Percentiles rank a stretch among this genome's conserved stretches.
Conservation (phyloP, 2,888 invertebrate species). For the Parnassius orleans region DNA sequence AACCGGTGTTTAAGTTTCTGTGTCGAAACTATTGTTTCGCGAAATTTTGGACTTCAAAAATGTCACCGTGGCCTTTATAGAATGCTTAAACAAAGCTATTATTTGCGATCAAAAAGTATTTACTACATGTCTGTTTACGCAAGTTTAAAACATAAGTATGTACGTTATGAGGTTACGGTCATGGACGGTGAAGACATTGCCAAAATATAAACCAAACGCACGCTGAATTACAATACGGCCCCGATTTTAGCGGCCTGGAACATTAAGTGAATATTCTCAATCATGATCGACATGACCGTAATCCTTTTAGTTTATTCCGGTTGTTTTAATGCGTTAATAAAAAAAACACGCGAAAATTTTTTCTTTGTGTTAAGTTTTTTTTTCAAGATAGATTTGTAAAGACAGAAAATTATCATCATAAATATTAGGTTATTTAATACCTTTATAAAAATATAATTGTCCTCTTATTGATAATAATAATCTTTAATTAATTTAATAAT, state of each 20-base stretch:
- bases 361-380: no score
- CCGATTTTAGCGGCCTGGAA: conserved; percentile 44
- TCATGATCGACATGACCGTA: conserved; percentile 48
- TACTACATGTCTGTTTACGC: conserved; percentile 67
- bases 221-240: conserved; percentile 45
- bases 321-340: conserved; percentile 21
- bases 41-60: conserved; percentile 51
- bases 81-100: conserved; percentile 54
- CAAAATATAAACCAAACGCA: conserved; percentile 54
- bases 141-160: conserved; percentile 55
- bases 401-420: no score
- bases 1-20: conserved; percentile 29
- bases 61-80: conserved; percentile 49
- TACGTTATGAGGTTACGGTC: conserved; percentile 58
- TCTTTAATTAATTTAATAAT: no score
- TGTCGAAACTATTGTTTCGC: conserved; percentile 58
- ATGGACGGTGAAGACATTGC: conserved; percentile 51
- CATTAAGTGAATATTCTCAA: conserved; percentile 42
- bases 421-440: no score
- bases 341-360: no score
- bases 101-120: conserved; percentile 68
- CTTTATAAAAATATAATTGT: no score
- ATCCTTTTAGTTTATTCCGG: conserved; percentile 35
- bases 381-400: no score
- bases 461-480: no score